Base-by-base conservation (phyloP, 2,888 invertebrate genomes). In the Lampropteryx suffumata region DNA sequence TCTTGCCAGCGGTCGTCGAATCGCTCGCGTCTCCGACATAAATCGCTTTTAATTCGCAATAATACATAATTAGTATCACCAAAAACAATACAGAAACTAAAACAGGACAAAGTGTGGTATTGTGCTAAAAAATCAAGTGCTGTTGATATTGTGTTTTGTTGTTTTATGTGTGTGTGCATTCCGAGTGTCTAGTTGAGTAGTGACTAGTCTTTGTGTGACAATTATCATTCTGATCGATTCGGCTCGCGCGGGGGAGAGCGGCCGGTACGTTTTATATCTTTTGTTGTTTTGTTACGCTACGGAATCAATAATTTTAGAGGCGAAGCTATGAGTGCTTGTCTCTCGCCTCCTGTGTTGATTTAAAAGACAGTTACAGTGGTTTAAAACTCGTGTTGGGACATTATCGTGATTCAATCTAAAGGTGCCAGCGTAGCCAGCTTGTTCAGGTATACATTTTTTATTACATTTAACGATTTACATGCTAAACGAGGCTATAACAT, bases 201-300 rank as follows among this genome's bases (percentile, higher is more conserved):
- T 82, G 78, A 77, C 71, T 76, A 79, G 79, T 84, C 84, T 85
- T 87, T 88, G 88, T 89, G 88, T 83, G 88, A 90, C 90, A 90
- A 89, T 90, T 89, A 90, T 90, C 88, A 87, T 87, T 85, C 73
- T 80, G 80, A 88, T 89, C 89, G 89, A 89, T 89, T 88, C 85
- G 78, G 76, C 68, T 61, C 76, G 85, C 81, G 86, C 83, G 87
- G 83, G 86, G 84, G 87, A 78, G 84, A 79, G 83, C 81, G 76
- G 76, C 75, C 78, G 76, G 82, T 71, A 77, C 79, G 82, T 86
- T 87, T 87, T 86, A 84, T 88, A 85, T 89, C 86, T 88, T 90
- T 88, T 88, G 88, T 89, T 89, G 86, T 89, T 88, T 87, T 87
- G 85, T 88, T 82, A 81, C 82, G 75, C 76, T 71, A 73, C 71